A percentile compares a stretch with the other conserved stretches of the same genome.
phyloP scores from a whole-genome alignment of 2,113 vertebrate genomes.

The Hylia prasina region DNA sequence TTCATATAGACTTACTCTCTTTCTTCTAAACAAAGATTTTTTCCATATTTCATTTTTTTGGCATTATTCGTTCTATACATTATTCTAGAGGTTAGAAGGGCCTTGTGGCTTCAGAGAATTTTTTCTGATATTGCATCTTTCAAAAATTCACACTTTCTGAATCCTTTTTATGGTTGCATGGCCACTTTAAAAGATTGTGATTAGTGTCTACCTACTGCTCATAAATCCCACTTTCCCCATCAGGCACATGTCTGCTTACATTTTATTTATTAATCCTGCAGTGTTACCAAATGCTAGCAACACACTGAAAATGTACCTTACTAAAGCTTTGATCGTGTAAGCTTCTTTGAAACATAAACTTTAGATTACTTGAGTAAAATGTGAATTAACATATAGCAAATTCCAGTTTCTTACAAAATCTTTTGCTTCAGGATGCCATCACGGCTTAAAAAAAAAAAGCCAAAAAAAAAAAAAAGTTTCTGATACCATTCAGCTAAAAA shows the following conservation, averaged over 20 bases:
- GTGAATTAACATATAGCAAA: neutral
- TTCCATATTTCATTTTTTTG: neutral
- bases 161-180: neutral
- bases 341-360: neutral
- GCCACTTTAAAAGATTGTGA: neutral
- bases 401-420: neutral
- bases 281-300: neutral
- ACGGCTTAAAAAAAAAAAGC: neutral
- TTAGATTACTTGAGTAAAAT: neutral
- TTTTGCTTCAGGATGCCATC: neutral
- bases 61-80: neutral
- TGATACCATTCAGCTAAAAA: neutral
- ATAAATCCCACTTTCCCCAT: neutral
- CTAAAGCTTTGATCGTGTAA: fast-evolving
- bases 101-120: neutral
- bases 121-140: neutral
- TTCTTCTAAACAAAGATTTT: neutral
- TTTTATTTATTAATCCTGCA: neutral
- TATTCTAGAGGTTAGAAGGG: neutral
- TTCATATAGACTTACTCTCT: neutral
- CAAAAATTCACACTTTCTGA: neutral
- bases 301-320: neutral
- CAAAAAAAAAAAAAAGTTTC: neutral
- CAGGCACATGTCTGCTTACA: neutral
- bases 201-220: neutral